A percentile compares a stretch with the other conserved stretches of the same genome.
Evolutionary conservation across 2,113 vertebrate species (phyloP).

Genomic region (Chlorodrepanis virens): DNA sequence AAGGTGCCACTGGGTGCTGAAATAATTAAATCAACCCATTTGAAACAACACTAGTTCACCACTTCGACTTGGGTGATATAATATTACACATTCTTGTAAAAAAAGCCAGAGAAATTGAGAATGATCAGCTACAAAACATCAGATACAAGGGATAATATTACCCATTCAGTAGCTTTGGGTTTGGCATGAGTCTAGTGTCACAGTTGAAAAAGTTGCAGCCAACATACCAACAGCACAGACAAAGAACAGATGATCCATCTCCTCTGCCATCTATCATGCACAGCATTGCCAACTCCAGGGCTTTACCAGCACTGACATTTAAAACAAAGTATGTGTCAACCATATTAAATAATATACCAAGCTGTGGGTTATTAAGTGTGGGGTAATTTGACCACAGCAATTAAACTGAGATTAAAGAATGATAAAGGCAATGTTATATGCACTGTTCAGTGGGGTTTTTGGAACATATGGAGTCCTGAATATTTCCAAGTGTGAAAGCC

Average conservation of each 20-base stretch:
- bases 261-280: slow-evolving; percentile 81
- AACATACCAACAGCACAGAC: slow-evolving; percentile 76
- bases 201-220: slow-evolving; percentile 68
- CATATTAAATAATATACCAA: slow-evolving; percentile 88
- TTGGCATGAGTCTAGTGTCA: slow-evolving; percentile 67
- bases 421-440: slow-evolving; percentile 77
- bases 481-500: slow-evolving; percentile 73
- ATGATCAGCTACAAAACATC: slow-evolving; percentile 14
- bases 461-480: slow-evolving; percentile 76
- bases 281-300: slow-evolving; percentile 80
- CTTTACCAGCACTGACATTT: slow-evolving; percentile 80
- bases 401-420: slow-evolving; percentile 93
- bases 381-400: slow-evolving; percentile 90
- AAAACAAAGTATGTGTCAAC: slow-evolving; percentile 85
- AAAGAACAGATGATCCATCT: slow-evolving; percentile 80
- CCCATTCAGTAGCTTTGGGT: slow-evolving; percentile 66
- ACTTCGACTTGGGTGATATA: not conserved
- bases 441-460: slow-evolving; percentile 54
- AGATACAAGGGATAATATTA: slow-evolving; percentile 59
- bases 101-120: not conserved
- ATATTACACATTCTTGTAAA: slow-evolving; percentile 35
- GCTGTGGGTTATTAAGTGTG: slow-evolving; percentile 95
- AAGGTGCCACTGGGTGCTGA: slow-evolving; percentile 60
- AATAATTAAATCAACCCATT: slow-evolving; percentile 66
- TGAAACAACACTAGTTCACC: slow-evolving; percentile 11